These are phyloP conservation scores for Merops nubicus DNA, from an alignment of 2,113 vertebrate species.

Conservation along the genomic window DNA sequence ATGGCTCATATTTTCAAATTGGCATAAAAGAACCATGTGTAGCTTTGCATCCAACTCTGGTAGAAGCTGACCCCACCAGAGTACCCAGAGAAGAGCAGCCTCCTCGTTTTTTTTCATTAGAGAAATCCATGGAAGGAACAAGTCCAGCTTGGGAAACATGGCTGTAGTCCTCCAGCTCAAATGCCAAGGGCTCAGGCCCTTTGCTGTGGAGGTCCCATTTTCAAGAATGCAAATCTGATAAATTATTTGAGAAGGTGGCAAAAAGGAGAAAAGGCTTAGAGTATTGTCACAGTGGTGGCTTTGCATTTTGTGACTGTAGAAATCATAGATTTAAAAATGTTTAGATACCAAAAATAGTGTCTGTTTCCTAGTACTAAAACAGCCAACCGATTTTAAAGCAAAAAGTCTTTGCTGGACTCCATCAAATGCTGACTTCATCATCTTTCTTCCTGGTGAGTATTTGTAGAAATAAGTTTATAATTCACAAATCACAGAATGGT, in stretches of 20 bases:
- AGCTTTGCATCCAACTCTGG: neutral
- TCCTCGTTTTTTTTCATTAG: neutral
- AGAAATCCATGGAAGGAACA: neutral
- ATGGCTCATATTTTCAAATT: neutral
- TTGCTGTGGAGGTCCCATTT: neutral
- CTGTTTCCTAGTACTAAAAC: neutral
- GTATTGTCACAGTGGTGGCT: neutral
- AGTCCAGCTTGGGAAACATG: neutral
- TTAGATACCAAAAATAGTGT: neutral
- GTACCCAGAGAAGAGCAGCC: neutral
- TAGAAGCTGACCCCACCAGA: neutral
- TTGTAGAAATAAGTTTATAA: neutral
- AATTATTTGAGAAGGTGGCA: neutral
- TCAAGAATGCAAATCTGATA: neutral
- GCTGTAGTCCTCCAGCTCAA: neutral
- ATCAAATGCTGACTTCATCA: neutral
- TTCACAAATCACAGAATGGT: neutral
- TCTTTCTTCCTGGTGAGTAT: neutral
- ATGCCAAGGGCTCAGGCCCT: neutral
- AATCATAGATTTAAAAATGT: neutral
- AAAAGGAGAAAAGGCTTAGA: neutral
- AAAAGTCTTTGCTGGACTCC: neutral
- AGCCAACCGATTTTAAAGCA: neutral
- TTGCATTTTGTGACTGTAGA: neutral
- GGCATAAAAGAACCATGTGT: rapidly evolving